Evolutionary conservation across 2,888 invertebrate genomes (phyloP), one percentile per base, ranked within the genome.

Genomic region (Drosophila cognata): DNA sequence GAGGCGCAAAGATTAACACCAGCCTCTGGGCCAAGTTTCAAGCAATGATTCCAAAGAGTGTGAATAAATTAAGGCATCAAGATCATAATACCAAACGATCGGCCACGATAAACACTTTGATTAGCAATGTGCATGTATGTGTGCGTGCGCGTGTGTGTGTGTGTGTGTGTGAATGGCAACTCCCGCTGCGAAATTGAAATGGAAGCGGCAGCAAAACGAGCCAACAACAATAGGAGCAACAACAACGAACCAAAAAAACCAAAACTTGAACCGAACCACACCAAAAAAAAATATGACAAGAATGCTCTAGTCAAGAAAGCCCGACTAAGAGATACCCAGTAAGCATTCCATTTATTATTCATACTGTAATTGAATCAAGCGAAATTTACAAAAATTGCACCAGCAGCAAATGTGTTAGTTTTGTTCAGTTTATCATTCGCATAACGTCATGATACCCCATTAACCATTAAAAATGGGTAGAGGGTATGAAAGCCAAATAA

Each of bases 21-120:
- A 79, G 59, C 69, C 70, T 35, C 61, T 61, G 61, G 55, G 50
- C 53, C 64, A 58, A 38, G 35, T 10, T 33, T 35, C 63, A 28
- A 46, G 38, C 66, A 57, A 57, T 43, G 51, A 50, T 52, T 63
- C 59, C 65, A 71, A 60, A 74, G 82, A 89, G 89, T 91, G 91
- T 91, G 91, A 91, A 91, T 91, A 91, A 91, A 92, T 91, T 91
- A 90, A 89, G 87, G 88, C 83, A 85, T 91, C 91, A 87, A 89
- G 85, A 81, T 87, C 80, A 84, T 87, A 87, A 87, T 89, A 87
- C 89, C 85, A 88, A 89, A 81, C 80, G 88, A 87, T 85, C 89
- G 81, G 68, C 84, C 82, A 90, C 91, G 91, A 91, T 91, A 88
- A 91, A 88, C 91, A 88, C 84, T 82, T 89, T 90, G 89, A 91